Evolutionary conservation across 2,113 vertebrate species (phyloP), one percentile per base, ranked within the genome.

Genomic region (Vulpes lagopus): DNA sequence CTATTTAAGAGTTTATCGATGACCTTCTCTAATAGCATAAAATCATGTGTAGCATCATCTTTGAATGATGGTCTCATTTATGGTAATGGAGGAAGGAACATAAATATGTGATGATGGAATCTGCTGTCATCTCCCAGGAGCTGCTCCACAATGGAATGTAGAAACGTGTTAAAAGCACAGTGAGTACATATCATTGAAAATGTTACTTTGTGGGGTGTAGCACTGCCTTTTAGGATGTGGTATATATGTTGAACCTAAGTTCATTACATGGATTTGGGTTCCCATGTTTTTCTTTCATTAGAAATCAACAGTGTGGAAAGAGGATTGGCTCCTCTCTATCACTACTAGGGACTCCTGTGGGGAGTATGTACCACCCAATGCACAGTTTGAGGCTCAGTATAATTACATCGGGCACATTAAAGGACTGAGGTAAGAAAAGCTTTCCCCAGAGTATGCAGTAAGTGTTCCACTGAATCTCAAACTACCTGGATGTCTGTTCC

Each of bases 351-450:
- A 9, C 23, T 25, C 8, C 2, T 20, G 11, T 38, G 35, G 22
- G 38, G 49, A 84, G 71, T 85, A 38, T 53, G 23, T 76, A 8
- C 12, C 27, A 15, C 4, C 1, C 11, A 60, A 53, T 12, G 2
- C 14, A 76, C 14, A 86, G 30, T 43, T 35, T 65, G 20, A 65
- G 49, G 51, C 20, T 74, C n/a, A 25, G 2, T 59, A n/a, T 73
- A n/a, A 12, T 60, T 43, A 60, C 27, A 71, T 43, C 5, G 1
- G 1, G 20, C 5, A 3, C 49, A 1, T 23, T 14, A 4, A 2
- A 22, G 35, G 3, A 16, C 7, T 89, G 20, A 23, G 22, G 30
- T 38, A 64, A 4, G 20, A 1, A 15, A 2, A 32, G 32, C 3
- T 38, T 67, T 86, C 19, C 43, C 55, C 15, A n/a, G 35, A 51